Conservation (phyloP, 2,888 invertebrate genomes). For the Leucophenga maculata region DNA sequence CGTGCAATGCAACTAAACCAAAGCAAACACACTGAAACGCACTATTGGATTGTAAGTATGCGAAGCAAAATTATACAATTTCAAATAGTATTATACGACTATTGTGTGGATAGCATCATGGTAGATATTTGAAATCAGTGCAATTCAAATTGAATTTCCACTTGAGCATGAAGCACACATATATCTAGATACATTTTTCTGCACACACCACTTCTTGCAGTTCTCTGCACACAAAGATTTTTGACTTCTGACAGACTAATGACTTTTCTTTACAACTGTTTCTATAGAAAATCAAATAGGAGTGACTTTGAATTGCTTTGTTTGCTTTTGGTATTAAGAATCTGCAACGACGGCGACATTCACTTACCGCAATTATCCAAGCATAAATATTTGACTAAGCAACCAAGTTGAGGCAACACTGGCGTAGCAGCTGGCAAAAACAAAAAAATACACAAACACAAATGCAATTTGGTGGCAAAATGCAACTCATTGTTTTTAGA, state of each 20-base stretch:
- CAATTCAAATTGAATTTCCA: too few relatives aligned
- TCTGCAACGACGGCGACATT: not conserved
- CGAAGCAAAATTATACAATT: not conserved
- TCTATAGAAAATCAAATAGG: too few relatives aligned
- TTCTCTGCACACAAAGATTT: too few relatives aligned
- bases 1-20: conserved; percentile 72
- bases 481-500: conserved; percentile 9
- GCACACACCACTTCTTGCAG: too few relatives aligned
- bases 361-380: conserved; percentile 44
- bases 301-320: too few relatives aligned
- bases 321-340: too few relatives aligned
- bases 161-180: too few relatives aligned
- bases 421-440: not conserved
- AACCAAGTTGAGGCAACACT: conserved; percentile 30
- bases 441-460: not conserved
- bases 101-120: not conserved
- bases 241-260: too few relatives aligned
- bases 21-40: conserved; percentile 70
- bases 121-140: too few relatives aligned
- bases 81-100: not conserved
- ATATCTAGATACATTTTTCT: too few relatives aligned
- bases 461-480: not conserved
- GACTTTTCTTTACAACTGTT: too few relatives aligned
- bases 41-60: conserved; percentile 73
- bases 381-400: conserved; percentile 38